phyloP scores from a whole-genome alignment of 2,888 invertebrate genomes.

The Agrochola lychnidis region DNA sequence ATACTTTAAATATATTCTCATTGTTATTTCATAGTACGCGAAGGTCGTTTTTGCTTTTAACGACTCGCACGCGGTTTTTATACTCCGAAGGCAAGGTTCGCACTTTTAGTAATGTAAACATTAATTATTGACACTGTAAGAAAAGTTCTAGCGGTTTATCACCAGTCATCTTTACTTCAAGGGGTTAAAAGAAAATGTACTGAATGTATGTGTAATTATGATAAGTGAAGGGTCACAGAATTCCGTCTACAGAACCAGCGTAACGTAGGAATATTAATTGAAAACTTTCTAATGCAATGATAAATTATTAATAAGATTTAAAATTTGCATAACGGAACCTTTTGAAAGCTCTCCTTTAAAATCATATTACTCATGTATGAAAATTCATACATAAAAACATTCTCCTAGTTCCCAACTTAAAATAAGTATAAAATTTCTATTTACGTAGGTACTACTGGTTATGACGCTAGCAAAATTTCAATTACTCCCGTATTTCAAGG shows the following conservation, averaged over 20 bases:
- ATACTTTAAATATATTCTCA: conserved; percentile 62
- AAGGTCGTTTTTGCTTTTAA: conserved; percentile 52
- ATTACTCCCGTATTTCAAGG: conserved; percentile 42
- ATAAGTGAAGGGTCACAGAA: neutral
- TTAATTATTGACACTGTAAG: neutral
- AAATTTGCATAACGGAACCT: neutral
- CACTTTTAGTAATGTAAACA: conserved; percentile 28
- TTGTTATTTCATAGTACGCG: conserved; percentile 56
- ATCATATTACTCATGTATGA: neutral
- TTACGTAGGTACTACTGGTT: neutral
- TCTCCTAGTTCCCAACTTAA: no score
- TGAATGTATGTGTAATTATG: neutral
- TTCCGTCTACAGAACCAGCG: accelerated
- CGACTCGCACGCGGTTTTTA: conserved; percentile 41
- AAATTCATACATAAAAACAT: neutral
- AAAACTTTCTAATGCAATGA: neutral
- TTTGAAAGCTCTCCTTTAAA: neutral
- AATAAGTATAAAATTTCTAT: neutral
- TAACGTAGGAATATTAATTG: neutral
- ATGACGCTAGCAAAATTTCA: conserved; percentile 38
- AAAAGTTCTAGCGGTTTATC: neutral
- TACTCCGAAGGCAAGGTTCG: conserved; percentile 7
- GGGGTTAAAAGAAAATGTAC: neutral
- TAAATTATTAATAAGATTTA: neutral
- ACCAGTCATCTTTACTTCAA: neutral